Conservation (phyloP, 2,113 vertebrate genomes). For the Cavia porcellus region DNA sequence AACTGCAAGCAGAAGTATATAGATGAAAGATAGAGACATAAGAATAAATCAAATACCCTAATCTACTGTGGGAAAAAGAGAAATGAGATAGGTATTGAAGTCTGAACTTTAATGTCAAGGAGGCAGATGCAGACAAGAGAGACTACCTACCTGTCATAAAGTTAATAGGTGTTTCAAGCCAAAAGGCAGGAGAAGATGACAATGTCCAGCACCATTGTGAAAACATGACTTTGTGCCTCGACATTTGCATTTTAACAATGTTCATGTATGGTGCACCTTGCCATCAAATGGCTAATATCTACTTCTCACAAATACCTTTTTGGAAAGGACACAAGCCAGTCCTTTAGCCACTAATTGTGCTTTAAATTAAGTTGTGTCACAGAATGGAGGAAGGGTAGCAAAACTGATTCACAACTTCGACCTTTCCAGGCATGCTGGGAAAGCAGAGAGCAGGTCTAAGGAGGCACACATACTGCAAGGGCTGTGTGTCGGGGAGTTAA, state of each 20-base stretch:
- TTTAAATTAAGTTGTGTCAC: not conserved
- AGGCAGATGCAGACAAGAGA: not conserved
- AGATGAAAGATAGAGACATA: not conserved
- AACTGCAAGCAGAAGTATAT: not conserved
- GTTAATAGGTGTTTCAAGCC: not conserved
- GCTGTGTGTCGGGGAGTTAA: slow-evolving; percentile 4
- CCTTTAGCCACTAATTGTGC: not conserved
- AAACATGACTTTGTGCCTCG: not conserved
- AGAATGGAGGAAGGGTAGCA: not conserved
- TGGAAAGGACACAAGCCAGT: not conserved
- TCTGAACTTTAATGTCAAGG: not conserved
- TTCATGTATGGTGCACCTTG: not conserved
- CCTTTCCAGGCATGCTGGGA: slow-evolving; percentile 41
- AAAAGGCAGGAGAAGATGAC: not conserved
- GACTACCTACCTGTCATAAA: not conserved
- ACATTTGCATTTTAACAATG: not conserved
- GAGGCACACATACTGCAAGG: not conserved
- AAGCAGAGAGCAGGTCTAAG: slow-evolving; percentile 24
- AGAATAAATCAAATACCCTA: not conserved
- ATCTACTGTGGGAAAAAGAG: not conserved
- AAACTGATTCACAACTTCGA: slow-evolving; percentile 41
- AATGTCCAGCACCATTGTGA: not conserved
- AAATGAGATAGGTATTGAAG: not conserved
- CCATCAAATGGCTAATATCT: not conserved
- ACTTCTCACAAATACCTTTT: not conserved